Percentiles rank a stretch among this genome's conserved stretches.
phyloP scores from a whole-genome alignment of 2,888 invertebrate species.

The Exocentrus adspersus region DNA sequence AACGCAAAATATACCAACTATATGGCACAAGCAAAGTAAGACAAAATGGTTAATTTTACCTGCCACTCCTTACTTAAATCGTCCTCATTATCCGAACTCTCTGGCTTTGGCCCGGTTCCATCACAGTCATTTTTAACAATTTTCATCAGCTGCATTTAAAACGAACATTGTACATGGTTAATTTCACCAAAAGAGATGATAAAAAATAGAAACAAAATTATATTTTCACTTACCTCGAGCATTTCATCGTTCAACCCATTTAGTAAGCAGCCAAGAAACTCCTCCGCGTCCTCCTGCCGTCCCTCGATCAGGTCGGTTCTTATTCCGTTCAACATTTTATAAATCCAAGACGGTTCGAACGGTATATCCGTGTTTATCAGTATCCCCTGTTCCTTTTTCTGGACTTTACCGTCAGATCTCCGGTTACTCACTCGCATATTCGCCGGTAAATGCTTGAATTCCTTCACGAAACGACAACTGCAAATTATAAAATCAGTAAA shows the following conservation, averaged over 20 bases:
- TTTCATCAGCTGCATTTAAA: slow-evolving; percentile 64
- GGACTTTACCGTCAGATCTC: slow-evolving; percentile 59
- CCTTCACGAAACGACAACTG: slow-evolving; percentile 81
- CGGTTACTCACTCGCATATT: slow-evolving; percentile 64
- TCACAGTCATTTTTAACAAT: slow-evolving; percentile 58
- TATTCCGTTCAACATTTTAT: slow-evolving; percentile 83
- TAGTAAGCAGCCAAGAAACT: slow-evolving; percentile 91
- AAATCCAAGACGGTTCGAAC: slow-evolving; percentile 89
- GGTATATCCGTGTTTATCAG: slow-evolving; percentile 76
- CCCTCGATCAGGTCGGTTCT: slow-evolving; percentile 84
- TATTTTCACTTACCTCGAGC: slow-evolving; percentile 79
- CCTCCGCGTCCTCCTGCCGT: slow-evolving; percentile 96
- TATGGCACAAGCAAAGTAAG: too few species aligned
- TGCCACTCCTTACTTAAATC: slow-evolving; percentile 73
- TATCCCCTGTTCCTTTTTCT: slow-evolving; percentile 56
- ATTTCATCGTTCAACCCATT: slow-evolving; percentile 97
- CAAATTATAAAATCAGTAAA: too few species aligned
- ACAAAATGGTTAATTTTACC: slow-evolving; percentile 61
- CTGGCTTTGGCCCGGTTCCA: slow-evolving; percentile 49
- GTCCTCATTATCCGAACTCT: slow-evolving; percentile 56
- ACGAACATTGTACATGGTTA: neutral
- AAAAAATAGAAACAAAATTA: neutral
- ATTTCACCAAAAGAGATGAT: too few species aligned
- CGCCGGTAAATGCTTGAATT: slow-evolving; percentile 77
- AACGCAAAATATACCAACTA: slow-evolving; percentile 35